Percentiles rank a stretch among this genome's conserved stretches.
Evolutionary conservation across 2,113 vertebrate species (phyloP).

Genomic region (Trogon surrucura): DNA sequence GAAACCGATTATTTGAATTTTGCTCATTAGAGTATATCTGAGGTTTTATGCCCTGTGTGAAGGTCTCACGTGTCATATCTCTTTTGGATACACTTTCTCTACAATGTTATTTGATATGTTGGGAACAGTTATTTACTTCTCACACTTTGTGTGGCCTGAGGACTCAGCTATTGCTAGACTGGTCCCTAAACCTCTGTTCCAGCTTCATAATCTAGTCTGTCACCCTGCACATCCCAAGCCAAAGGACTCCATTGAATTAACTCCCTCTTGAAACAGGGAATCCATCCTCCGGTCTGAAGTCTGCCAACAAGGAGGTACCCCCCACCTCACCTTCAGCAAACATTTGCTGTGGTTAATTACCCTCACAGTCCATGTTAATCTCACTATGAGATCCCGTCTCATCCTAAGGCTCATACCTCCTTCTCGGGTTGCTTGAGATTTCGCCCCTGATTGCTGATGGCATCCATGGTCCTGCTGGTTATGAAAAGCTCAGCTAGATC

Average conservation of each 20-base stretch:
- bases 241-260: background rate
- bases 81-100: background rate
- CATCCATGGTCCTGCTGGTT: constrained; percentile 33
- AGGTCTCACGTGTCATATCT: background rate
- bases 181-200: background rate
- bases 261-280: background rate
- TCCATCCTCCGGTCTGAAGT: background rate
- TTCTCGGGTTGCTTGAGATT: constrained; percentile 40
- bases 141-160: constrained; percentile 9
- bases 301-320: background rate
- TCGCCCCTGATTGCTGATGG: constrained; percentile 57
- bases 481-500: constrained; percentile 58
- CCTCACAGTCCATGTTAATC: constrained; percentile 41
- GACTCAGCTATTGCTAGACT: background rate
- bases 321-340: constrained; percentile 3
- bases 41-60: background rate
- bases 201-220: background rate
- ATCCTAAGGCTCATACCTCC: constrained; percentile 28
- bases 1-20: background rate
- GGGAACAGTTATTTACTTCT: background rate
- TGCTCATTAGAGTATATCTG: background rate
- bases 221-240: background rate
- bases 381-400: constrained; percentile 39
- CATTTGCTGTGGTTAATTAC: constrained; percentile 28
- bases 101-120: background rate